Conservation (phyloP, 2,888 invertebrate species). For the Aleiodes alternator region DNA sequence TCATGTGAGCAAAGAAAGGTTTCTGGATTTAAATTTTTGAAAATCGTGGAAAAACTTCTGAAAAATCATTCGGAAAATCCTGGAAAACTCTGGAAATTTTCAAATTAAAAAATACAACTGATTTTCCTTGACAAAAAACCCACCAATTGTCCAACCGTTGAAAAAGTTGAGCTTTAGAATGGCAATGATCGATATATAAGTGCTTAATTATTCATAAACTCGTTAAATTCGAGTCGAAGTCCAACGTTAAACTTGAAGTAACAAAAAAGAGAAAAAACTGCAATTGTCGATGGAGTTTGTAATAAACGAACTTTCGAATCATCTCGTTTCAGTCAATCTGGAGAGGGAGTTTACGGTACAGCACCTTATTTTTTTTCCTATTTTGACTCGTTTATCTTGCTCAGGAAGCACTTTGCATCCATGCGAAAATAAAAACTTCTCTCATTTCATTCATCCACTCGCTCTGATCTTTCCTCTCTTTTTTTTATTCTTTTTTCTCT, state of each 20-base stretch:
- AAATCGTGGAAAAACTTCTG: too few relatives aligned
- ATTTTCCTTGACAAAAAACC: too few relatives aligned
- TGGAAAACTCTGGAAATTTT: too few relatives aligned
- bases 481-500: not conserved
- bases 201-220: constrained; percentile 4
- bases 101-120: too few relatives aligned
- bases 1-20: too few relatives aligned
- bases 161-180: too few relatives aligned
- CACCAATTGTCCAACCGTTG: too few relatives aligned
- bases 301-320: constrained; percentile 51
- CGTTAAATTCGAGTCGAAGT: not conserved
- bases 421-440: constrained; percentile 17
- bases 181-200: not conserved
- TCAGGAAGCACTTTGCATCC: constrained; percentile 12
- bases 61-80: too few relatives aligned
- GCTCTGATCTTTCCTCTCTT: not conserved
- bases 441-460: constrained; percentile 12
- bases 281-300: constrained; percentile 43
- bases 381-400: constrained; percentile 1
- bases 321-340: constrained; percentile 47
- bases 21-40: too few relatives aligned
- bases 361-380: constrained; percentile 19
- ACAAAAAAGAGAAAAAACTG: not conserved
- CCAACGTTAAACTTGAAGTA: too few relatives aligned
- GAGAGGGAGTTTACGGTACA: constrained; percentile 15